These are phyloP conservation scores for Notamacropus eugenii DNA, from an alignment of 2,797 vertebrate species.

Conservation along the genomic window DNA sequence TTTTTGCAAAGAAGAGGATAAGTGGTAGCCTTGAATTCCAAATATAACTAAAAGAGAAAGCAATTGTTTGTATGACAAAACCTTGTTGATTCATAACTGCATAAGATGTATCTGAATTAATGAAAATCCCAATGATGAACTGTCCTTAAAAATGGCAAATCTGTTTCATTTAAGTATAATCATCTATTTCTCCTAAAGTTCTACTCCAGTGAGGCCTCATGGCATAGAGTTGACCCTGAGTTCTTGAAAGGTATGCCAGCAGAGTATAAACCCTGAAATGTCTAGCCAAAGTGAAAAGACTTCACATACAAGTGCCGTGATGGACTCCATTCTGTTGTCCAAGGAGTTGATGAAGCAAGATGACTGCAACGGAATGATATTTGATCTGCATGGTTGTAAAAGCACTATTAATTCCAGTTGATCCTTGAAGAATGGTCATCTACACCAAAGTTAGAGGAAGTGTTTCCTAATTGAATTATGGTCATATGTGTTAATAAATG, in stretches of 20 bases:
- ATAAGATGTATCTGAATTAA: slow-evolving; percentile 38
- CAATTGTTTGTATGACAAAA: slow-evolving; percentile 37
- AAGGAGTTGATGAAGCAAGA: background rate
- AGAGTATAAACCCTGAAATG: background rate
- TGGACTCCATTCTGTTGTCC: background rate
- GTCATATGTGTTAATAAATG: background rate
- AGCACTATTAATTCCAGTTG: background rate
- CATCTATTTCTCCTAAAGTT: slow-evolving; percentile 9
- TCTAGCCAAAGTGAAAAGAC: background rate
- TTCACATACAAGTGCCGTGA: background rate
- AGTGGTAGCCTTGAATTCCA: slow-evolving; percentile 41
- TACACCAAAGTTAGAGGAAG: background rate
- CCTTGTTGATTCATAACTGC: slow-evolving; percentile 20
- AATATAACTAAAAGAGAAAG: slow-evolving; percentile 33
- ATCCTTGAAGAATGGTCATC: background rate
- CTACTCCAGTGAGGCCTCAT: background rate
- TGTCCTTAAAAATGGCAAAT: slow-evolving; percentile 42
- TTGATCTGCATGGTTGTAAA: background rate
- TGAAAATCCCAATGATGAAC: slow-evolving; percentile 16
- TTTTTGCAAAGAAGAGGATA: slow-evolving; percentile 27
- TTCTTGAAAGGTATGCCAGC: background rate
- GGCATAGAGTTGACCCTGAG: background rate
- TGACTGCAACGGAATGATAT: background rate
- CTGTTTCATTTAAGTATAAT: slow-evolving; percentile 1
- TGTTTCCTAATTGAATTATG: background rate